Conservation (phyloP, 2,113 vertebrate species). For the Sitta europaea region DNA sequence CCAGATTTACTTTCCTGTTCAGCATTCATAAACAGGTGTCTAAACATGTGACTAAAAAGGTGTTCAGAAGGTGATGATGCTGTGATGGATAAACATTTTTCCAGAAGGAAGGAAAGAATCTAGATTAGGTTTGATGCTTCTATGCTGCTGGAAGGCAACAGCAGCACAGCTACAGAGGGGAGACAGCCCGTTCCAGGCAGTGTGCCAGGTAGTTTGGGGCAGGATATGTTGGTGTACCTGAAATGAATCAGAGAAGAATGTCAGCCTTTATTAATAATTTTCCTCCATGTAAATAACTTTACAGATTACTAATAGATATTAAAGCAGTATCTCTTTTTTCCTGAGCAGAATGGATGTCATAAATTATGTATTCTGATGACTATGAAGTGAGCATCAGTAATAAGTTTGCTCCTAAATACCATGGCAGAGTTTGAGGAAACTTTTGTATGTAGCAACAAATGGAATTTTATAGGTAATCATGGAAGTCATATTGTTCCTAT, state of each 20-base stretch:
- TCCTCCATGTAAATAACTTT: background rate
- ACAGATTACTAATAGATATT: conserved; percentile 54
- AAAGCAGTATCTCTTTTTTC: conserved; percentile 34
- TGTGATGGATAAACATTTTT: background rate
- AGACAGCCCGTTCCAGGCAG: background rate
- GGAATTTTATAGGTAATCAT: background rate
- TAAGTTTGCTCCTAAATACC: background rate
- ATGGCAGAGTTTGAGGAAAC: background rate
- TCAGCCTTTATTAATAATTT: background rate
- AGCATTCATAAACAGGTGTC: background rate
- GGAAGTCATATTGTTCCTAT: background rate
- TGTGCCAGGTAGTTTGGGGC: background rate
- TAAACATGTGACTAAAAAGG: background rate
- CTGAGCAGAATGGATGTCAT: background rate
- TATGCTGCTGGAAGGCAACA: background rate
- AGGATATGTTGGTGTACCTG: background rate
- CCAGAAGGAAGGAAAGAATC: background rate
- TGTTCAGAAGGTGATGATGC: background rate
- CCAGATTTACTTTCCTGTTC: background rate
- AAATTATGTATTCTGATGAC: conserved; percentile 21
- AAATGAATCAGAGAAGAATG: background rate
- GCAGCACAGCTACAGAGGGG: background rate
- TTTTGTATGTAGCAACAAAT: background rate
- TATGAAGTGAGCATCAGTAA: background rate
- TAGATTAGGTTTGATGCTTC: background rate